Conservation (phyloP, 2,797 vertebrate genomes). For the Lacerta bilineata region DNA sequence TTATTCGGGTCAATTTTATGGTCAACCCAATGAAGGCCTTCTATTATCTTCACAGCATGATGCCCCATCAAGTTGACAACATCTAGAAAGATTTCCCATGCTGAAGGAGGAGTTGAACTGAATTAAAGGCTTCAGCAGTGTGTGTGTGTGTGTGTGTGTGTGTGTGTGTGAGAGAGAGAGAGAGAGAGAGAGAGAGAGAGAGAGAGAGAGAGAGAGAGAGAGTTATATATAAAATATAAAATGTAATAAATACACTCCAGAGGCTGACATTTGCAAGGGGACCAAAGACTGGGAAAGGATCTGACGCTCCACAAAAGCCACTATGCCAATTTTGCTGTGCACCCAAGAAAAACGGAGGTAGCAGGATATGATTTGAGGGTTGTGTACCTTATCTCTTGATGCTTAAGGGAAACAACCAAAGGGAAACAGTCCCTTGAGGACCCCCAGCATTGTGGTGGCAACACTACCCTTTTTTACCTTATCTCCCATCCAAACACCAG, state of each 20-base stretch:
- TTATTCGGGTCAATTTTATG: background rate
- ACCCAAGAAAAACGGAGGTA: background rate
- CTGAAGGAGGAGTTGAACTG: too few species aligned
- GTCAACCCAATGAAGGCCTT: background rate
- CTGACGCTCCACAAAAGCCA: too few species aligned
- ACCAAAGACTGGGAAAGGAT: background rate
- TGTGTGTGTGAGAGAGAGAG: too few species aligned
- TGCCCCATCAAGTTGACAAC: conserved; percentile 1
- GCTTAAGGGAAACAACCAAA: background rate
- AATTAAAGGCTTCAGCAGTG: background rate
- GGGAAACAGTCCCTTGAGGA: background rate
- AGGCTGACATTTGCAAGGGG: background rate
- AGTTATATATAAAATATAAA: too few species aligned
- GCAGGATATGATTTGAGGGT: background rate
- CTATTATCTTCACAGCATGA: background rate
- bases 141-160: too few species aligned
- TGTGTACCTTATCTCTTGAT: background rate
- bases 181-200: too few species aligned
- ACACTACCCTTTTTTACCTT: background rate
- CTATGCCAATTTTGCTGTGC: background rate
- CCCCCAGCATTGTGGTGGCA: background rate
- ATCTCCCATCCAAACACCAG: background rate
- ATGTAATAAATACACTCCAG: too few species aligned
- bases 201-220: too few species aligned
- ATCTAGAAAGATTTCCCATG: background rate